Evolutionary conservation across 2,113 vertebrate genomes (phyloP).

Genomic region (Phoxinus phoxinus): DNA sequence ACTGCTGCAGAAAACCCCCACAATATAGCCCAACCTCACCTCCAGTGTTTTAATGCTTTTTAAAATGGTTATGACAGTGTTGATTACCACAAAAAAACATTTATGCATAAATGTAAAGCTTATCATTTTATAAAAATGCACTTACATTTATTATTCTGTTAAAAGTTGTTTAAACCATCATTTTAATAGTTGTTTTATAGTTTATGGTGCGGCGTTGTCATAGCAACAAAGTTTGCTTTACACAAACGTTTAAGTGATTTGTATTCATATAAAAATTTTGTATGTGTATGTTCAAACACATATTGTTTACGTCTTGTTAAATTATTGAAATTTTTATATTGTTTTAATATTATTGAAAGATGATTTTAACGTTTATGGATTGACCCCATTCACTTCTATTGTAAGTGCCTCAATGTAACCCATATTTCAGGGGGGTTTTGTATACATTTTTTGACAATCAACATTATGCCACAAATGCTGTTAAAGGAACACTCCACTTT

Average conservation of each 20-base stretch:
- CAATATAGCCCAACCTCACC: neutral
- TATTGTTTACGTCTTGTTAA: neutral
- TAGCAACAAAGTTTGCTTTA: neutral
- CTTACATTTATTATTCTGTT: neutral
- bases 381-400: too few species aligned
- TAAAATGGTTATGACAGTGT: neutral
- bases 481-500: too few species aligned
- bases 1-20: neutral
- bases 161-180: neutral
- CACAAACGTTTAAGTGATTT: too few species aligned
- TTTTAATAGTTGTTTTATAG: neutral
- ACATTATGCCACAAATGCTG: neutral
- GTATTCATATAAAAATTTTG: too few species aligned
- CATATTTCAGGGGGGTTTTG: too few species aligned
- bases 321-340: neutral
- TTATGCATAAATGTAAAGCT: neutral
- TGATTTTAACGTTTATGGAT: neutral
- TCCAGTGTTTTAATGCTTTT: neutral
- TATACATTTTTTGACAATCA: neutral
- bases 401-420: too few species aligned
- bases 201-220: neutral
- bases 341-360: neutral
- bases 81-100: neutral
- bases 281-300: too few species aligned
- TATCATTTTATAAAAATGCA: neutral